Conservation (phyloP, 1,140 invertebrate species). For the Bacillus rossius region DNA sequence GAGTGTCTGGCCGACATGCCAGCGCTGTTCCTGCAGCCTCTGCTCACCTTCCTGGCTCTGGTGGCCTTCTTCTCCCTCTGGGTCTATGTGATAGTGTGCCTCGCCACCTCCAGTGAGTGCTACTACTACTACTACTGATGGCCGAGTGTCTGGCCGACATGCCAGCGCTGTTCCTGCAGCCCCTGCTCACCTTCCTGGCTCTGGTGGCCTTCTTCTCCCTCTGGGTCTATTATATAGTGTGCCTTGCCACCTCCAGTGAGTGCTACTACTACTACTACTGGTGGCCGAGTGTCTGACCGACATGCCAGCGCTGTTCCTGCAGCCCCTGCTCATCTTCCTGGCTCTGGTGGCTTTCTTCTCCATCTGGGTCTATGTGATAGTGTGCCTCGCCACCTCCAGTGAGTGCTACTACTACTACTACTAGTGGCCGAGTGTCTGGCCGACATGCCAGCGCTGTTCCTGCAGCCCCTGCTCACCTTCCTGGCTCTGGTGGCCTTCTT, state of each 20-base stretch:
- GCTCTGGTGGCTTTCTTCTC: constrained; percentile 71
- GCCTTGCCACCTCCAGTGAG: constrained; percentile 65
- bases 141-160: too few species aligned
- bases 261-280: too few species aligned
- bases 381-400: constrained; percentile 64
- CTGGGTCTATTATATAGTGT: constrained; percentile 76
- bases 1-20: constrained; percentile 79
- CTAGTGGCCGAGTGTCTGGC: too few species aligned
- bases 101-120: constrained; percentile 66
- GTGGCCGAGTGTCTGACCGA: too few species aligned
- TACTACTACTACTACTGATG: too few species aligned
- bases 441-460: constrained; percentile 75
- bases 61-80: constrained; percentile 79
- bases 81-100: constrained; percentile 67
- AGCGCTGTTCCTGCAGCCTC: constrained; percentile 78
- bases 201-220: constrained; percentile 74
- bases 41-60: constrained; percentile 77
- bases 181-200: constrained; percentile 76
- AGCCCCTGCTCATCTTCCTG: constrained; percentile 81
- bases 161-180: constrained; percentile 82
- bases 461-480: constrained; percentile 86
- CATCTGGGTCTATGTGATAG: constrained; percentile 79
- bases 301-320: constrained; percentile 79
- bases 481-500: constrained; percentile 71
- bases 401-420: too few species aligned